A percentile compares a stretch with the other conserved stretches of the same genome.
Conservation (phyloP, 2,888 invertebrate genomes). For the Hirtodrosophila trivittata region DNA sequence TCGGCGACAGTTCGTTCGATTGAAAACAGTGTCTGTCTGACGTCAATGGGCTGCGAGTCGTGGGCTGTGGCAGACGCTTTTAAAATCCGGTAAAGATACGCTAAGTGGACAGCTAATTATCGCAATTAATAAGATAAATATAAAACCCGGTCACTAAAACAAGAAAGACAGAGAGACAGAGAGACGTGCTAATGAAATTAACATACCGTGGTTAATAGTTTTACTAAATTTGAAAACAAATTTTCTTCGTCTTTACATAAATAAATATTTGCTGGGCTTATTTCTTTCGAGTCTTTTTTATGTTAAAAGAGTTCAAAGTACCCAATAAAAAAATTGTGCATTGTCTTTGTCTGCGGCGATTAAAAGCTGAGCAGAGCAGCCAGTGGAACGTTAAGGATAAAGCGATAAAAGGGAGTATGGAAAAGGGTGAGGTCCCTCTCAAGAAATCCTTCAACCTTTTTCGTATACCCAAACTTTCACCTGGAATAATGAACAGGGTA, state of each 20-base stretch:
- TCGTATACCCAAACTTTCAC: no score
- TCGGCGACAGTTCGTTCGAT: not conserved
- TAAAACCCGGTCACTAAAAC: slow-evolving; percentile 60
- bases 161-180: slow-evolving; percentile 38
- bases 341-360: no score
- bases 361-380: no score
- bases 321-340: not conserved
- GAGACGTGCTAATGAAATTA: slow-evolving; percentile 74
- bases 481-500: no score
- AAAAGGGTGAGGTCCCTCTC: no score
- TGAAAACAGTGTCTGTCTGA: not conserved
- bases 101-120: slow-evolving; percentile 72
- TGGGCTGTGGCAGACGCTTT: slow-evolving; percentile 19
- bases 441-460: no score
- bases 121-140: slow-evolving; percentile 67
- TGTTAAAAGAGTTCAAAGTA: slow-evolving; percentile 5
- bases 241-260: slow-evolving; percentile 48
- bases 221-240: slow-evolving; percentile 71
- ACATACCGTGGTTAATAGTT: slow-evolving; percentile 77
- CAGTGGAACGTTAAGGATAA: no score
- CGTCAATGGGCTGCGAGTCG: slow-evolving; percentile 4
- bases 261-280: slow-evolving; percentile 23
- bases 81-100: slow-evolving; percentile 71
- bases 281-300: slow-evolving; percentile 2
- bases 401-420: no score